phyloP scores from a whole-genome alignment of 2,797 vertebrate species.

The Propithecus perrieri region DNA sequence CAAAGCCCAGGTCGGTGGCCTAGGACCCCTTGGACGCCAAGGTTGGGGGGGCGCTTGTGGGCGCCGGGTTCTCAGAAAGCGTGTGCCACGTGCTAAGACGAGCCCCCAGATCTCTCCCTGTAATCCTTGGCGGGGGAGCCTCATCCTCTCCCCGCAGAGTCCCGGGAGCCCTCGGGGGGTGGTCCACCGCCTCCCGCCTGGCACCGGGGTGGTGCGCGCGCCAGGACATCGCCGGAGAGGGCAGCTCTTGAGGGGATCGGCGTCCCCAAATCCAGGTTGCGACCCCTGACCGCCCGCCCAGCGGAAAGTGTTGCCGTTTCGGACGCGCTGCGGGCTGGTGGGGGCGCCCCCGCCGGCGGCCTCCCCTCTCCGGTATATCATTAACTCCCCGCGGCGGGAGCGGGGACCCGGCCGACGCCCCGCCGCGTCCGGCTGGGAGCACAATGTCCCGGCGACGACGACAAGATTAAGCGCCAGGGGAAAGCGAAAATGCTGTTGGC shows the following conservation, averaged over 20 bases:
- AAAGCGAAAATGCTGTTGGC: slow-evolving; percentile 97
- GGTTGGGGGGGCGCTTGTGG: background rate
- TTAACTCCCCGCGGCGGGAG: slow-evolving; percentile 94
- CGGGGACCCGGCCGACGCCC: slow-evolving; percentile 94
- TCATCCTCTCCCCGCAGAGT: background rate
- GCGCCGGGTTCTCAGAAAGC: background rate
- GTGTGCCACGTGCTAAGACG: too few species aligned
- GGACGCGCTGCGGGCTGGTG: slow-evolving; percentile 90
- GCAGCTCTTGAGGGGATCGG: slow-evolving; percentile 54
- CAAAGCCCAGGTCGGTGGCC: background rate
- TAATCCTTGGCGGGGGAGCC: background rate
- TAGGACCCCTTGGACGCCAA: background rate
- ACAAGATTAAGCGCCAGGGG: slow-evolving; percentile 98
- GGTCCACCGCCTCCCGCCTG: slow-evolving; percentile 48
- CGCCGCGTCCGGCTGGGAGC: slow-evolving; percentile 92
- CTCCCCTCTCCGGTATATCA: slow-evolving; percentile 94
- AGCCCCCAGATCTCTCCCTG: background rate
- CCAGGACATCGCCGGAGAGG: background rate
- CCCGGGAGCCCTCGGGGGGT: slow-evolving; percentile 41
- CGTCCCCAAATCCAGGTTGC: slow-evolving; percentile 89
- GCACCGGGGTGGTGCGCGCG: background rate
- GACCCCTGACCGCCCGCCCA: slow-evolving; percentile 92
- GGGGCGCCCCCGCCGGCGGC: slow-evolving; percentile 86
- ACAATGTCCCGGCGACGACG: slow-evolving; percentile 98
- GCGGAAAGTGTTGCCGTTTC: slow-evolving; percentile 97